Conservation (phyloP, 2,888 invertebrate species). For the Gibbula magus region DNA sequence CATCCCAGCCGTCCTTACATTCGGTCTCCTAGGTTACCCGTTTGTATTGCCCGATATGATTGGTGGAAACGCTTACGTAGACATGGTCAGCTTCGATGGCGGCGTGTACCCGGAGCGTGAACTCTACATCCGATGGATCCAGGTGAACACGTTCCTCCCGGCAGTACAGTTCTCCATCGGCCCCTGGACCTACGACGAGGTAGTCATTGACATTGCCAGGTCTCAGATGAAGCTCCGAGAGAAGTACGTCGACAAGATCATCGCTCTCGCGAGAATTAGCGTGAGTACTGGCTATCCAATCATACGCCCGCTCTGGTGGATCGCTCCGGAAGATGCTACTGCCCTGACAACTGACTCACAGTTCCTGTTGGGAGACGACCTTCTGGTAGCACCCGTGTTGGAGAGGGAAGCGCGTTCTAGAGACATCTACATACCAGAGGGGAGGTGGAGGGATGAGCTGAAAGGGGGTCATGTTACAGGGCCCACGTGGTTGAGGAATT, state of each 20-base stretch:
- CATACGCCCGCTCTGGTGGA: slow-evolving; percentile 91
- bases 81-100: slow-evolving; percentile 12
- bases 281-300: slow-evolving; percentile 82
- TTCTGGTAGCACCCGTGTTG: slow-evolving; percentile 72
- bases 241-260: slow-evolving; percentile 51
- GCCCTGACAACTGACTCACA: slow-evolving; percentile 86
- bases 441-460: slow-evolving; percentile 55
- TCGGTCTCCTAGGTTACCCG: slow-evolving; percentile 80
- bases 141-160: slow-evolving; percentile 91
- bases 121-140: slow-evolving; percentile 86
- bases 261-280: slow-evolving; percentile 58
- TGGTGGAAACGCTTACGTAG: slow-evolving; percentile 67
- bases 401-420: slow-evolving; percentile 60
- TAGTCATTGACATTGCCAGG: slow-evolving; percentile 48
- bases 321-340: slow-evolving; percentile 88
- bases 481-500: slow-evolving; percentile 50
- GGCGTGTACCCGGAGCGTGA: slow-evolving; percentile 63
- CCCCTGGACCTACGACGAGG: slow-evolving; percentile 76
- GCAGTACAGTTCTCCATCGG: slow-evolving; percentile 87
- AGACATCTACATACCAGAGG: slow-evolving; percentile 65
- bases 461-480: slow-evolving; percentile 39
- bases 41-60: slow-evolving; percentile 93
- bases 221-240: slow-evolving; percentile 57
- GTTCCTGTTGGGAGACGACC: slow-evolving; percentile 69
- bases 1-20: slow-evolving; percentile 84